Evolutionary conservation across 2,888 invertebrate genomes (phyloP), one percentile per base, ranked within the genome.

Genomic region (Cerastoderma edule): DNA sequence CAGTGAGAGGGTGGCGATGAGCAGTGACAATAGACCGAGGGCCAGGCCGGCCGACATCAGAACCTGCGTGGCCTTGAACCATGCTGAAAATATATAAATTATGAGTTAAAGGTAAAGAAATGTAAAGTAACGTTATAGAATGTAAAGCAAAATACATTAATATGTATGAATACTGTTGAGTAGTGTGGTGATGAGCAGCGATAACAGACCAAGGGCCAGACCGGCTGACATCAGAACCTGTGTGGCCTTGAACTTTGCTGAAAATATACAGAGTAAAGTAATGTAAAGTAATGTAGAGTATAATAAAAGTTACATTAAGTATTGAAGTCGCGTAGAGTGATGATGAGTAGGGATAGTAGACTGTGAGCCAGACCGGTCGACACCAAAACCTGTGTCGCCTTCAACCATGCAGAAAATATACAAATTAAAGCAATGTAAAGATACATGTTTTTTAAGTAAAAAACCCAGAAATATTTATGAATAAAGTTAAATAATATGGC

Each of bases 231-330:
- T 88, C 78, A 90, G 64, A 0, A 84, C 89, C 68, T 90, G 89
- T 0, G 85, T 83, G 5, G 89, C 88, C 54, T 87, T 87, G 81
- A 88, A 89, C 90, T 89, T 90, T 8, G 81, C 91, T 91, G 89
- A 44, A 83, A 85, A 24, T 57, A 68, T 33, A 72, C 44, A 13
- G 63, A 60, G n/a, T n/a, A n/a, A n/a, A n/a, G n/a, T n/a, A n/a
- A n/a, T n/a, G n/a, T n/a, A n/a, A n/a, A n/a, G n/a, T n/a, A n/a
- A n/a, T n/a, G n/a, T n/a, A n/a, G n/a, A n/a, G n/a, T n/a, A n/a
- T n/a, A n/a, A n/a, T n/a, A n/a, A n/a, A n/a, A n/a, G n/a, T n/a
- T n/a, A n/a, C n/a, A n/a, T n/a, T n/a, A n/a, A n/a, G n/a, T n/a
- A n/a, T n/a, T n/a, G n/a, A n/a, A n/a, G n/a, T n/a, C n/a, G n/a